A percentile compares a stretch with the other conserved stretches of the same genome.
phyloP scores from a whole-genome alignment of 2,888 invertebrate species.

The Eremobia ochroleuca region DNA sequence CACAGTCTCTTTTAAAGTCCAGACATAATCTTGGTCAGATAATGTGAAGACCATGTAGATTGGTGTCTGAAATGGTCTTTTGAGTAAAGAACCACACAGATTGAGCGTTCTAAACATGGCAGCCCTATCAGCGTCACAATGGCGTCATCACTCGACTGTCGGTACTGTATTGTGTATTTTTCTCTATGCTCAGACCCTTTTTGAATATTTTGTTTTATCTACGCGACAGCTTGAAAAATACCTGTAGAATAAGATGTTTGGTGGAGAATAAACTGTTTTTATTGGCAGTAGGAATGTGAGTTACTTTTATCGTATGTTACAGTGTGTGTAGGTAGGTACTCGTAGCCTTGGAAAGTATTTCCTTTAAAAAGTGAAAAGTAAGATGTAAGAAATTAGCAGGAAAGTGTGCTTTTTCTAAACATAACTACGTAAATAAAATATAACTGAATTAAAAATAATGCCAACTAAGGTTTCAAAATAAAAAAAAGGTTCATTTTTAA shows the following conservation, averaged over 20 bases:
- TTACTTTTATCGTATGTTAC: neutral
- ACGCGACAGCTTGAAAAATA: neutral
- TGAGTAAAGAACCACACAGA: too few relatives aligned
- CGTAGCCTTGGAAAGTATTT: neutral
- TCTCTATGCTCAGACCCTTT: slow-evolving; percentile 25
- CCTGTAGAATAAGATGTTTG: neutral
- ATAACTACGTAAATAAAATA: neutral
- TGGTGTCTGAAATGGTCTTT: too few relatives aligned
- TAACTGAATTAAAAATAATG: neutral
- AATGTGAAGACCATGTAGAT: too few relatives aligned
- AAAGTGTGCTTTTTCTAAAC: neutral
- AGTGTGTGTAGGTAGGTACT: neutral
- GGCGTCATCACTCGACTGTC: slow-evolving; percentile 57
- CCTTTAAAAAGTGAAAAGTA: neutral
- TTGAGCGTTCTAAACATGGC: slow-evolving; percentile 5
- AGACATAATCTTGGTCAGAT: too few relatives aligned
- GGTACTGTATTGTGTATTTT: slow-evolving; percentile 40
- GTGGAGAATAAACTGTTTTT: neutral
- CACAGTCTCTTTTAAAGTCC: too few relatives aligned
- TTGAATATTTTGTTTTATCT: slow-evolving; percentile 13
- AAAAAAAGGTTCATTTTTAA: neutral
- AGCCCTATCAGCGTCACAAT: slow-evolving; percentile 54
- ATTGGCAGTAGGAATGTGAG: neutral
- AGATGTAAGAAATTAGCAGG: too few relatives aligned
- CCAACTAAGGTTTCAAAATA: neutral